Conservation (phyloP, 2,888 invertebrate genomes). For the Drosophila birchii region DNA sequence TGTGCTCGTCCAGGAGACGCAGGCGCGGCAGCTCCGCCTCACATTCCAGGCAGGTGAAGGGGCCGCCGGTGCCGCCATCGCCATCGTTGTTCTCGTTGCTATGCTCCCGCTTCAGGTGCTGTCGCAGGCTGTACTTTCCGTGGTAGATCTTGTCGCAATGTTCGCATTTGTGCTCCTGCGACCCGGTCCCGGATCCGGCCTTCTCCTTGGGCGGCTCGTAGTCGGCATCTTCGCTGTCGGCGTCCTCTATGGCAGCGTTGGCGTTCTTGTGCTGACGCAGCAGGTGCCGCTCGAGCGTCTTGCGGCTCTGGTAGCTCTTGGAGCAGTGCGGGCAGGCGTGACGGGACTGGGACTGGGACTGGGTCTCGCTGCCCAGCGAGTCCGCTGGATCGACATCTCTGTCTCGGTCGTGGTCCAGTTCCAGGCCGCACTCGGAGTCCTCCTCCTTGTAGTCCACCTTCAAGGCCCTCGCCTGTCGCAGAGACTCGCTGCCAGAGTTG, state of each 20-base stretch:
- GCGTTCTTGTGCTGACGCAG: constrained; percentile 55
- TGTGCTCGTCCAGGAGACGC: constrained; percentile 66
- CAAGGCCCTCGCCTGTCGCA: constrained; percentile 45
- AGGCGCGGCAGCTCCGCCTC: constrained; percentile 56
- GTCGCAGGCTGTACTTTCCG: constrained; percentile 60
- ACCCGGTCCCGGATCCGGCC: constrained; percentile 9
- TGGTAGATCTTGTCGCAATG: constrained; percentile 65
- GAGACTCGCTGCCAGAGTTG: constrained; percentile 10
- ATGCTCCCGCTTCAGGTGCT: constrained; percentile 69
- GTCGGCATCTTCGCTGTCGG: constrained; percentile 55
- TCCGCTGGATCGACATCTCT: neutral
- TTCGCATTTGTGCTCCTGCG: constrained; percentile 60
- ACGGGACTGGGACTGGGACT: constrained; percentile 4
- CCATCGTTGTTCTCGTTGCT: constrained; percentile 37
- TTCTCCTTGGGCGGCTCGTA: constrained; percentile 50
- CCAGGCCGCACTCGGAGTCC: constrained; percentile 15
- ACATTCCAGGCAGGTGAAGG: constrained; percentile 65
- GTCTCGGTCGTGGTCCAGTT: constrained; percentile 9
- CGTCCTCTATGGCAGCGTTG: neutral
- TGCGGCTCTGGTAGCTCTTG: constrained; percentile 59
- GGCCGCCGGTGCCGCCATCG: constrained; percentile 19
- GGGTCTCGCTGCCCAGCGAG: neutral
- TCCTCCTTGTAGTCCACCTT: constrained; percentile 61
- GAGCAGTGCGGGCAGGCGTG: constrained; percentile 49
- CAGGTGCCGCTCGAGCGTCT: constrained; percentile 54